phyloP scores from a whole-genome alignment of 2,888 invertebrate species.

The Polydrusus pterygomalis region DNA sequence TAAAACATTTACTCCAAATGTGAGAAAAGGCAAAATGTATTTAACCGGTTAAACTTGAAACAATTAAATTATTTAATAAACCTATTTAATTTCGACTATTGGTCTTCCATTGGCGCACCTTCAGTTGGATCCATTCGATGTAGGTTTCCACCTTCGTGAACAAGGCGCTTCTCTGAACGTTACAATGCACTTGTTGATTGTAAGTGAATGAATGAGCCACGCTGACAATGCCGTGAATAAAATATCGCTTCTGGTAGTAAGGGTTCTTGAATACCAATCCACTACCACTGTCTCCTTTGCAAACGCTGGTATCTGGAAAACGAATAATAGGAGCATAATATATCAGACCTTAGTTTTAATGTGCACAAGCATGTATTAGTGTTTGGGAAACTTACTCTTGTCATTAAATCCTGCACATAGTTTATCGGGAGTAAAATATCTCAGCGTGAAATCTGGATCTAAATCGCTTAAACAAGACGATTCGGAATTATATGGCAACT shows the following conservation, averaged over 20 bases:
- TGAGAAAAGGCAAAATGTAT: neutral
- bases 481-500: constrained; percentile 59
- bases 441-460: constrained; percentile 56
- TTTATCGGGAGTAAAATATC: constrained; percentile 61
- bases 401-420: constrained; percentile 63
- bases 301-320: constrained; percentile 67
- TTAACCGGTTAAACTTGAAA: neutral
- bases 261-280: constrained; percentile 69
- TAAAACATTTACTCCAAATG: no score
- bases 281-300: constrained; percentile 73
- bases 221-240: constrained; percentile 72
- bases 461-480: constrained; percentile 56
- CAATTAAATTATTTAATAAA: no score
- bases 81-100: neutral
- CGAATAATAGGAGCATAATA: neutral
- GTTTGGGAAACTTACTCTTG: constrained; percentile 56
- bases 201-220: constrained; percentile 55
- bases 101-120: neutral
- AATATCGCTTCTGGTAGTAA: constrained; percentile 65
- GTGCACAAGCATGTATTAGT: no score
- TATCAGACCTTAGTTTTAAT: no score
- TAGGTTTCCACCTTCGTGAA: constrained; percentile 58
- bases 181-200: constrained; percentile 43
- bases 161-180: constrained; percentile 57
- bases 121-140: constrained; percentile 52